Conservation (phyloP, 2,797 vertebrate species). For the Sorex maritimensis region DNA sequence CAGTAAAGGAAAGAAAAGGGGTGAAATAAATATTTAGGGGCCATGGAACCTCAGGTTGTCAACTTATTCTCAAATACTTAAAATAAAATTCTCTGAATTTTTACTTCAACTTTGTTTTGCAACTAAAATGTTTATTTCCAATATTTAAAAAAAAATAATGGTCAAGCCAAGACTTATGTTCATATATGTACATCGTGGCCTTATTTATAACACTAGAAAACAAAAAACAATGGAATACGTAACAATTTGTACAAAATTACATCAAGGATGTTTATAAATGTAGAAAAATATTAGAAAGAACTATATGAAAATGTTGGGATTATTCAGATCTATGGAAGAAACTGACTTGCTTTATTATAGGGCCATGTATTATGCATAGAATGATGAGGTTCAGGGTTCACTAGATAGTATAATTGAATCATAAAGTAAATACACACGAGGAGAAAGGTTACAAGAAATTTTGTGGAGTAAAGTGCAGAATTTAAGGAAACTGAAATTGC, state of each 20-base stretch:
- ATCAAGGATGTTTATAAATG: conserved; percentile 22
- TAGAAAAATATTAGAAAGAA: conserved; percentile 17
- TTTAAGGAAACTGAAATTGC: conserved; percentile 6
- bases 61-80: background rate
- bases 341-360: background rate
- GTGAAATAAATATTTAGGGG: background rate
- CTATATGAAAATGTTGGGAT: background rate
- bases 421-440: background rate
- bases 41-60: background rate
- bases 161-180: background rate
- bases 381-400: background rate
- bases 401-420: background rate
- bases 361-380: background rate
- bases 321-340: background rate
- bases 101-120: conserved; percentile 7
- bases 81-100: conserved; percentile 27
- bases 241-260: background rate
- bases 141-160: background rate
- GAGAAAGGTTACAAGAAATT: conserved; percentile 1
- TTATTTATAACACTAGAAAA: conserved; percentile 49
- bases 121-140: conserved; percentile 1
- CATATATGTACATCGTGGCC: background rate
- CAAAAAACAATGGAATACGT: background rate
- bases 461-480: background rate
- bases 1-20: background rate